phyloP scores from a whole-genome alignment of 1,140 invertebrate species.

The Cephus cinctus region DNA sequence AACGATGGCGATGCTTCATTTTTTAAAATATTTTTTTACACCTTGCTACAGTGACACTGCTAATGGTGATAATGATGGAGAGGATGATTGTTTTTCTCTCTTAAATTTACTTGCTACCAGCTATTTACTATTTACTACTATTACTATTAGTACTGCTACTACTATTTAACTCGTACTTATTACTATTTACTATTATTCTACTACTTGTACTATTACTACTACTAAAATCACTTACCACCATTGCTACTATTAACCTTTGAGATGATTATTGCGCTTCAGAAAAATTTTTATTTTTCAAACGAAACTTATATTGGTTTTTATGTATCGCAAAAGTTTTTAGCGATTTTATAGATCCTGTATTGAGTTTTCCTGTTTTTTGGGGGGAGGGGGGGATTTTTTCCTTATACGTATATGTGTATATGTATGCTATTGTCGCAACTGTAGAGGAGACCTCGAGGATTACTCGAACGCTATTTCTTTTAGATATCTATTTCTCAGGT shows the following conservation, averaged over 20 bases:
- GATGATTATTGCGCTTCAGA: not conserved
- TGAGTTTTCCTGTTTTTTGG: not conserved
- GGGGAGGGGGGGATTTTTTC: not conserved
- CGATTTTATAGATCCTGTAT: not conserved
- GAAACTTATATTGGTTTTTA: conserved; percentile 8
- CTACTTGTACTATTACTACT: conserved; percentile 1
- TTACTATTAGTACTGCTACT: not conserved
- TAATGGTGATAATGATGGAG: no score
- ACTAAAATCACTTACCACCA: conserved; percentile 6
- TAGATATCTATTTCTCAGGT: no score
- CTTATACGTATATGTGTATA: conserved; percentile 1
- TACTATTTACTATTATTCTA: conserved; percentile 10
- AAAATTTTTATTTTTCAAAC: conserved; percentile 2
- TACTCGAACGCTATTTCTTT: no score
- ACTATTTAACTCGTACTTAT: not conserved
- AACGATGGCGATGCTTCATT: conserved; percentile 3
- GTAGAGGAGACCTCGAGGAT: no score
- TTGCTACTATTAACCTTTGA: not conserved
- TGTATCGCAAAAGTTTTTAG: not conserved
- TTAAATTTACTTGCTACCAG: conserved; percentile 10
- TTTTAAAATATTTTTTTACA: conserved; percentile 1
- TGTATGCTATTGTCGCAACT: no score
- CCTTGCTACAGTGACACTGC: no score
- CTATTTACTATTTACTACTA: conserved; percentile 1
- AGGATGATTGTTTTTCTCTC: conserved; percentile 5